Percentiles rank a stretch among this genome's conserved stretches.
phyloP scores from a whole-genome alignment of 2,113 vertebrate genomes.

The Ellobius talpinus region DNA sequence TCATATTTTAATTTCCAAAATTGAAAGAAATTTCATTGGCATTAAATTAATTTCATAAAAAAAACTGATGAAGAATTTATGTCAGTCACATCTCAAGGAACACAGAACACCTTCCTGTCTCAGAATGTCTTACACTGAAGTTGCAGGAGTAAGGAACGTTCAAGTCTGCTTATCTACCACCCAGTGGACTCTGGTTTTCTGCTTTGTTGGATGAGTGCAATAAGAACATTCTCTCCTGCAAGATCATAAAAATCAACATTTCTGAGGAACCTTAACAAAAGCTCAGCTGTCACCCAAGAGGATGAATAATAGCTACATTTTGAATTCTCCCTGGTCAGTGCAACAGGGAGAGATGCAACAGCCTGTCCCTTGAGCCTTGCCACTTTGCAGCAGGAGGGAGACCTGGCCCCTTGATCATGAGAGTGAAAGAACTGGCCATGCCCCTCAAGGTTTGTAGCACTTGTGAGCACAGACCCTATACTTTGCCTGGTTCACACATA shows the following conservation, averaged over 20 bases:
- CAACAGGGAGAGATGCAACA: too few species aligned
- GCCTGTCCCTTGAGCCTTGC: too few species aligned
- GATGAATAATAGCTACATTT: slow-evolving; percentile 20
- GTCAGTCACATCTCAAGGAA: background rate
- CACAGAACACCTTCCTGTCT: background rate
- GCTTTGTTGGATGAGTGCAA: slow-evolving; percentile 1
- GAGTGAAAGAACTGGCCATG: too few species aligned
- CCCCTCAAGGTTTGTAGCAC: too few species aligned
- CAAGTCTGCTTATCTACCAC: background rate
- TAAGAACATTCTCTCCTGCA: slow-evolving; percentile 36
- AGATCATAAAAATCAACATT: background rate
- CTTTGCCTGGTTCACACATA: too few species aligned
- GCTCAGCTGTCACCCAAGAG: background rate
- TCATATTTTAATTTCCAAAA: background rate
- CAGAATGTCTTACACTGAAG: background rate
- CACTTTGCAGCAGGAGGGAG: too few species aligned
- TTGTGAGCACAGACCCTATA: too few species aligned
- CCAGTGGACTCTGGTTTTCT: slow-evolving; percentile 62
- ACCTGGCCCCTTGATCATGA: too few species aligned
- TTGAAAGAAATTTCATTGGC: background rate
- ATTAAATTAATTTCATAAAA: slow-evolving; percentile 26
- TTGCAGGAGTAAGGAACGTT: slow-evolving; percentile 17
- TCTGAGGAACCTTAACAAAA: slow-evolving; percentile 18
- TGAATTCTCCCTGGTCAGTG: background rate
- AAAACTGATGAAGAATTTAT: background rate